Base-by-base conservation (phyloP, 30 jellyfish, hydroid and myxozoan species). In the Pelagia noctiluca region DNA sequence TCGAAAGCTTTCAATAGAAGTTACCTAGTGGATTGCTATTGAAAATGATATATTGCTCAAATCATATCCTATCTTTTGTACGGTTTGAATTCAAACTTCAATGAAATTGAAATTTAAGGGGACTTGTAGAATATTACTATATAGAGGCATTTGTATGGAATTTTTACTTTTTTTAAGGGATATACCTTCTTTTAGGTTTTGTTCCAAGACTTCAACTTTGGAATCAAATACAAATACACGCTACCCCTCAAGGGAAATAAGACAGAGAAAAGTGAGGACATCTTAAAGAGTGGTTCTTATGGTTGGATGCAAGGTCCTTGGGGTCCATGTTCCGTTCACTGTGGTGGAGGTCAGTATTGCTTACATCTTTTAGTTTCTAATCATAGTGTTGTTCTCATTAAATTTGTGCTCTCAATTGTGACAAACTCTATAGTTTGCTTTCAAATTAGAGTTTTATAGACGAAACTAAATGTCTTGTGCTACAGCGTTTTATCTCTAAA, bases 281-380 rank as follows among this genome's bases (percentile, higher is more conserved):
- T 67, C 22, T n/a, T 62, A 24, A 63, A 67, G 63, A 65, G 80
- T n/a, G 99, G 93, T 10, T 88, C 96, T 0, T 95, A 75, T 75
- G 99, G 99, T 5, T 95, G 99, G 99, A 95, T 95, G 97, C 97
- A 88, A 61, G 96, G 97, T 18, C 95, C 95, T 0, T 95, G 99
- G 99, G 90, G 90, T 19, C 93, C 86, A 32, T 95, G 99, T 60
- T 89, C 99, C 49, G 99, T 89, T 26, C 75, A 63, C 33, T 95
- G 99, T 65, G 97, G 97, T 0, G 99, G 99, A 48, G 99, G 97
- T 88, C 61, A 35, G 80, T 12, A 18, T 24, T 12, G 36, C 11
- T 63, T 61, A 11, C 62, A n/a, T 13, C 18, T n/a, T 48, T 48
- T 48, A 11, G n/a, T n/a, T 48, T 48, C n/a, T 48, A 13, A n/a